Percentiles rank a stretch among this genome's conserved stretches.
Evolutionary conservation across 2,888 invertebrate species (phyloP).

Genomic region (Pheosia gnoma): DNA sequence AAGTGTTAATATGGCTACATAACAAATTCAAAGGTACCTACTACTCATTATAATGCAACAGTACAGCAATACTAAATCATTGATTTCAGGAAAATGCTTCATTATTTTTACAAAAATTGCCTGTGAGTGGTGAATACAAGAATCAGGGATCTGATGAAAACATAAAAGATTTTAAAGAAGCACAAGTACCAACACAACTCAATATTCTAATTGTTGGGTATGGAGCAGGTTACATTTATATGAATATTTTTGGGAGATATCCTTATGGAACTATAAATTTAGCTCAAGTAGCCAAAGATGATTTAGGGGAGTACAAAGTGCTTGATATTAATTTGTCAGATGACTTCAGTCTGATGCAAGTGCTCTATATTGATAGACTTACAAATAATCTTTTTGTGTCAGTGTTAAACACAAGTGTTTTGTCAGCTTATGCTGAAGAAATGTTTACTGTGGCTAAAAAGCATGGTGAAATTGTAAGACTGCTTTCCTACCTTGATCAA

Average conservation of each 20-base stretch:
- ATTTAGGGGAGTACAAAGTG: conserved; percentile 83
- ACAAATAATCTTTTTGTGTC: conserved; percentile 75
- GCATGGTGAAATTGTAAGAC: conserved; percentile 88
- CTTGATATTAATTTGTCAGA: conserved; percentile 88
- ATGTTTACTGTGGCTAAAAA: conserved; percentile 89
- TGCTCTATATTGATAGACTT: conserved; percentile 82
- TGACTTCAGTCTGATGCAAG: conserved; percentile 88
- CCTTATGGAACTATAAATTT: conserved; percentile 89
- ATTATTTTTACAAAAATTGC: conserved; percentile 83
- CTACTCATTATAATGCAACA: too few species aligned
- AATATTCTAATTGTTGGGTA: conserved; percentile 93
- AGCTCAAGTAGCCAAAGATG: conserved; percentile 81
- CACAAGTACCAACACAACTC: conserved; percentile 85
- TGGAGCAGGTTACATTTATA: conserved; percentile 87
- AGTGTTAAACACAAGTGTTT: conserved; percentile 84
- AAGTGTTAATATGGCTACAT: too few species aligned
- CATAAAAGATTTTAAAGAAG: conserved; percentile 83
- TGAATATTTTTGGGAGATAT: conserved; percentile 94
- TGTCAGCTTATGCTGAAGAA: conserved; percentile 87
- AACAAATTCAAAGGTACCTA: too few species aligned
- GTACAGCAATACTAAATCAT: neutral
- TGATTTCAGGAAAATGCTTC: conserved; percentile 74
- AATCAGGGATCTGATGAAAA: conserved; percentile 82
- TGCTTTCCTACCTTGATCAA: conserved; percentile 88
- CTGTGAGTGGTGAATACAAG: conserved; percentile 81